phyloP scores from a whole-genome alignment of 2,113 vertebrate species.

The Cavia aperea region DNA sequence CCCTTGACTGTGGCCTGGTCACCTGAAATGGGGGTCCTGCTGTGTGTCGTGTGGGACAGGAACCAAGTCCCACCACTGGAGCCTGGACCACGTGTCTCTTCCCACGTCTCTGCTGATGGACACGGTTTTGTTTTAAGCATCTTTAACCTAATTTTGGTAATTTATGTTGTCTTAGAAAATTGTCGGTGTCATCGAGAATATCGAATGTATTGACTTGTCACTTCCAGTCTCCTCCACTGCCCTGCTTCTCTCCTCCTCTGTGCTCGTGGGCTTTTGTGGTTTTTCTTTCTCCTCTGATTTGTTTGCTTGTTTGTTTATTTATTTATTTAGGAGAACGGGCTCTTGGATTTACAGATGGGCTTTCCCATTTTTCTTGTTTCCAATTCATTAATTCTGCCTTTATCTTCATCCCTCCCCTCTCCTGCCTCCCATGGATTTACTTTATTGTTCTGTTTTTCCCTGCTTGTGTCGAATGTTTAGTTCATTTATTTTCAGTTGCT shows the following conservation, averaged over 20 bases:
- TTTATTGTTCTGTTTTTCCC: slow-evolving; percentile 54
- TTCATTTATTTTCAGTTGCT: slow-evolving; percentile 56
- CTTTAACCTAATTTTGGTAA: not conserved
- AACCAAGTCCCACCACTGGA: accelerated
- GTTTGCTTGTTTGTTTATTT: slow-evolving; percentile 10
- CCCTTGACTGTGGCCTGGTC: accelerated
- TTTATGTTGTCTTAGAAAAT: not conserved
- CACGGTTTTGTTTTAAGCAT: not conserved
- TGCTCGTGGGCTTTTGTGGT: not conserved
- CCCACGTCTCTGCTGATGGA: not conserved
- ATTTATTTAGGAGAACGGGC: slow-evolving; percentile 40
- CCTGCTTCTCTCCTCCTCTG: not conserved
- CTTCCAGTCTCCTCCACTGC: not conserved
- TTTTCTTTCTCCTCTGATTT: not conserved
- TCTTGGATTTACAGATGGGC: slow-evolving; percentile 46
- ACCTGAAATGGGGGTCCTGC: not conserved
- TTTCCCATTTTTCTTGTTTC: slow-evolving; percentile 57
- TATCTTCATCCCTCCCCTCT: slow-evolving; percentile 32
- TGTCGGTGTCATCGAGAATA: not conserved
- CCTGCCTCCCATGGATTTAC: slow-evolving; percentile 46
- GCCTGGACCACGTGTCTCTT: accelerated
- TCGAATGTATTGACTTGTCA: not conserved
- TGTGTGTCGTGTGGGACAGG: accelerated
- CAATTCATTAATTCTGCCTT: slow-evolving; percentile 61
- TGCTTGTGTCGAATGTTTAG: slow-evolving; percentile 47